Evolutionary conservation across 2,797 vertebrate species (phyloP).

Genomic region (Poecilia velifera): DNA sequence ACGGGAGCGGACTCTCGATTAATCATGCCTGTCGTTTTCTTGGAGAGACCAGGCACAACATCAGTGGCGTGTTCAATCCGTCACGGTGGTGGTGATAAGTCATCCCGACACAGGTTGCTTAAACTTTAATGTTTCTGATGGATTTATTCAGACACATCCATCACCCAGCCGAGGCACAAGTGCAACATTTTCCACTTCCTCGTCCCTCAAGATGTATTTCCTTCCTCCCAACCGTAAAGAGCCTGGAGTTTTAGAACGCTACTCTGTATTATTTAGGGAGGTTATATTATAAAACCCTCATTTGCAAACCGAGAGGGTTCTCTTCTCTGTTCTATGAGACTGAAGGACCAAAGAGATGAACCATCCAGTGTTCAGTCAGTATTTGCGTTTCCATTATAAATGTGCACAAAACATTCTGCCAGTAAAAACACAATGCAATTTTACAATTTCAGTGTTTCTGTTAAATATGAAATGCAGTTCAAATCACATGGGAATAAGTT

Average conservation of each 20-base stretch:
- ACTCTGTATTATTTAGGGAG: background rate
- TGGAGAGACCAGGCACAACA: background rate
- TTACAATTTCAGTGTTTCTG: no score
- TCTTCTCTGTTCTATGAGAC: background rate
- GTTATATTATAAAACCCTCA: background rate
- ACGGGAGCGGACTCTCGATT: background rate
- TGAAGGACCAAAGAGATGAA: background rate
- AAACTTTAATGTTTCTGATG: slow-evolving; percentile 9
- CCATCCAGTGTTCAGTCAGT: background rate
- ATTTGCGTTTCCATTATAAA: no score
- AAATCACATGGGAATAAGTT: no score
- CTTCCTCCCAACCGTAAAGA: background rate
- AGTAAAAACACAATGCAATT: no score
- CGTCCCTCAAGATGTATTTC: background rate
- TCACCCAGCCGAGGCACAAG: background rate
- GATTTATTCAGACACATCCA: background rate
- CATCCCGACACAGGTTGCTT: background rate
- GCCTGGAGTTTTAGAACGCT: background rate
- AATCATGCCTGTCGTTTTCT: background rate
- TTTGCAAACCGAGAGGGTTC: background rate
- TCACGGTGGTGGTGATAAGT: background rate
- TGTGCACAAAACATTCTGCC: no score
- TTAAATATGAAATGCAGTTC: no score
- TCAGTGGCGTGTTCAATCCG: background rate
- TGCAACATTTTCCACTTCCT: slow-evolving; percentile 4